phyloP scores from a whole-genome alignment of 2,888 invertebrate species.

The Gastracanthus pulcherrimus region DNA sequence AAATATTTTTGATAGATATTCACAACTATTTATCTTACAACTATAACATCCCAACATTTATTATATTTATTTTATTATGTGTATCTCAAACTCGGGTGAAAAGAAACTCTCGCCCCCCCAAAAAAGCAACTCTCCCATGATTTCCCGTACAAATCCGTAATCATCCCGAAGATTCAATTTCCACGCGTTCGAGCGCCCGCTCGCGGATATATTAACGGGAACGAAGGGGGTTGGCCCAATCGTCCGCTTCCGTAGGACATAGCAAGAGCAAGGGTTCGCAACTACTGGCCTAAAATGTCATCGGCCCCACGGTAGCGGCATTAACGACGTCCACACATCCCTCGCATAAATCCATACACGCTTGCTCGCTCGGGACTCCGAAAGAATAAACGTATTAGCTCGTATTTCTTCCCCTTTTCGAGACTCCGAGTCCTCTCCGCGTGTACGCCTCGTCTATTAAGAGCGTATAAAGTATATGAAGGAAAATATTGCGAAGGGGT shows the following conservation, averaged over 20 bases:
- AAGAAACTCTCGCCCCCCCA: too few relatives aligned
- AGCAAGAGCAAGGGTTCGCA: neutral
- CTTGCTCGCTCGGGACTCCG: too few relatives aligned
- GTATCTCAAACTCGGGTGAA: too few relatives aligned
- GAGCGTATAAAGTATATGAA: neutral
- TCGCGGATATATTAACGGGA: neutral
- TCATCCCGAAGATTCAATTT: conserved; percentile 11
- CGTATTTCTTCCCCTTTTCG: neutral
- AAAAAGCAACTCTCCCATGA: neutral
- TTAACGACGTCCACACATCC: conserved; percentile 17
- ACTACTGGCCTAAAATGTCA: neutral
- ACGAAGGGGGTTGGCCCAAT: neutral
- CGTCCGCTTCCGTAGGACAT: neutral
- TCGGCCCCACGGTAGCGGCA: neutral
- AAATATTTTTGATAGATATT: too few relatives aligned
- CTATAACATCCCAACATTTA: too few relatives aligned
- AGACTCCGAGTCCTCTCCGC: neutral
- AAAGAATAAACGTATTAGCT: neutral
- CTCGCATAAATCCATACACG: neutral
- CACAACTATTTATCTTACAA: too few relatives aligned
- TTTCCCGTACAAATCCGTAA: neutral
- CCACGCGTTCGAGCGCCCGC: too few relatives aligned
- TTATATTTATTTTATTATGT: too few relatives aligned
- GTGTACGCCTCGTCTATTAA: neutral
- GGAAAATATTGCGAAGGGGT: neutral